phyloP scores from a whole-genome alignment of 2,888 invertebrate genomes.

The Dolichopus griseipennis region DNA sequence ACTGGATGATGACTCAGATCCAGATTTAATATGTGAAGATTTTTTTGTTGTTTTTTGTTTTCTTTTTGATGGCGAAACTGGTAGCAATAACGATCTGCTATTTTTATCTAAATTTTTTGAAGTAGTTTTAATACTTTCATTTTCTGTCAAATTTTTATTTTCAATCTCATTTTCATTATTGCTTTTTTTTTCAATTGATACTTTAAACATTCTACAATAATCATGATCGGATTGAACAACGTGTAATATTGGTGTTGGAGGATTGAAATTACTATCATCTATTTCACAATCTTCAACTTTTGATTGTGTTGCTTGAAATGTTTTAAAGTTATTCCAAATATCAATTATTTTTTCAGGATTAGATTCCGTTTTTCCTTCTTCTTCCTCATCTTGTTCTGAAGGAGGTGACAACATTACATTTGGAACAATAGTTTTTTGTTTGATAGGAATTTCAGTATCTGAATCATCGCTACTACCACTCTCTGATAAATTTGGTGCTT shows the following conservation, averaged over 20 bases:
- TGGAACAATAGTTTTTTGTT: conserved; percentile 30
- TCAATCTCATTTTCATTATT: conserved; percentile 21
- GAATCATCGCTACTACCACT: conserved; percentile 71
- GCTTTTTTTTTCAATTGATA: conserved; percentile 26
- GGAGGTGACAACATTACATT: conserved; percentile 38
- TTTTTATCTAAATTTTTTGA: neutral
- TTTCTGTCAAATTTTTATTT: conserved; percentile 23
- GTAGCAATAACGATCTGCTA: conserved; percentile 8
- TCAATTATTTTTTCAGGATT: conserved; percentile 22
- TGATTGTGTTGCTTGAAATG: conserved; percentile 27
- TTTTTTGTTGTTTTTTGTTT: conserved; percentile 30
- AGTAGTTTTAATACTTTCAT: conserved; percentile 13
- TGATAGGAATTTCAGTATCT: conserved; percentile 37
- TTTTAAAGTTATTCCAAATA: conserved; percentile 37
- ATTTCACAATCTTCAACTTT: conserved; percentile 20
- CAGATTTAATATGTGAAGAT: conserved; percentile 9
- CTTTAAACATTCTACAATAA: conserved; percentile 52
- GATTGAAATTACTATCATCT: conserved; percentile 19
- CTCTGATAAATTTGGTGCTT: conserved; percentile 74
- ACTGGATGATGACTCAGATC: conserved; percentile 55
- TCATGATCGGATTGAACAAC: conserved; percentile 65
- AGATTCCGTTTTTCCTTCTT: conserved; percentile 28
- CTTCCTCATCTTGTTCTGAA: conserved; percentile 33
- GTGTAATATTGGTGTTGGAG: conserved; percentile 44
- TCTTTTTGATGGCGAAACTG: conserved; percentile 34